Conservation (phyloP, 2,113 vertebrate species). For the Rhea americana region DNA sequence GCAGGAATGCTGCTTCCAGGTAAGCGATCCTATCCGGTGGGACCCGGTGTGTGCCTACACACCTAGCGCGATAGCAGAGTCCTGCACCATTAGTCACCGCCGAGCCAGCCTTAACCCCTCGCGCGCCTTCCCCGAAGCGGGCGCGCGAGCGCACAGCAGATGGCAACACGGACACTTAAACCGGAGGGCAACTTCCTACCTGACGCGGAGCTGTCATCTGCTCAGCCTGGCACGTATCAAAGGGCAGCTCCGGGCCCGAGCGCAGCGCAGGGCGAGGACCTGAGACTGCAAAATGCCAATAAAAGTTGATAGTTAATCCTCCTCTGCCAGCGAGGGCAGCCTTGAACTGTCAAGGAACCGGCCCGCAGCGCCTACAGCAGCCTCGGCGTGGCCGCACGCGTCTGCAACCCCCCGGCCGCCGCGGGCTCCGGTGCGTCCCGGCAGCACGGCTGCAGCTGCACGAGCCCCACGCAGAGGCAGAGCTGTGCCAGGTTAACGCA, state of each 20-base stretch:
- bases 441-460: no score
- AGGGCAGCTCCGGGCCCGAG: not conserved
- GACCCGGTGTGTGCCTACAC: constrained; percentile 51
- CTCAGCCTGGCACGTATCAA: not conserved
- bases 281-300: not conserved
- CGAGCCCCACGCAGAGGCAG: not conserved
- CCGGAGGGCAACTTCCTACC: fast-evolving
- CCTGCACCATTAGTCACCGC: constrained; percentile 43
- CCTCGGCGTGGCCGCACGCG: fast-evolving
- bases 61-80: constrained; percentile 54
- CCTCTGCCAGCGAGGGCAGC: not conserved
- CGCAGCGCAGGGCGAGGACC: not conserved
- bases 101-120: constrained; percentile 32
- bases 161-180: not conserved
- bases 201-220: not conserved
- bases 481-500: fast-evolving
- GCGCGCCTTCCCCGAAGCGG: not conserved
- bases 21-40: constrained; percentile 50
- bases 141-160: not conserved
- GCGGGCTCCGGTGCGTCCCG: no score
- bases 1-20: constrained; percentile 60
- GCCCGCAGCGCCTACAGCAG: fast-evolving
- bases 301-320: constrained; percentile 60
- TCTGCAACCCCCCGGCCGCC: no score
- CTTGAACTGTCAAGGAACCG: not conserved